Base-by-base conservation (phyloP, 1,140 invertebrate species). In the Lepidurus arcticus region DNA sequence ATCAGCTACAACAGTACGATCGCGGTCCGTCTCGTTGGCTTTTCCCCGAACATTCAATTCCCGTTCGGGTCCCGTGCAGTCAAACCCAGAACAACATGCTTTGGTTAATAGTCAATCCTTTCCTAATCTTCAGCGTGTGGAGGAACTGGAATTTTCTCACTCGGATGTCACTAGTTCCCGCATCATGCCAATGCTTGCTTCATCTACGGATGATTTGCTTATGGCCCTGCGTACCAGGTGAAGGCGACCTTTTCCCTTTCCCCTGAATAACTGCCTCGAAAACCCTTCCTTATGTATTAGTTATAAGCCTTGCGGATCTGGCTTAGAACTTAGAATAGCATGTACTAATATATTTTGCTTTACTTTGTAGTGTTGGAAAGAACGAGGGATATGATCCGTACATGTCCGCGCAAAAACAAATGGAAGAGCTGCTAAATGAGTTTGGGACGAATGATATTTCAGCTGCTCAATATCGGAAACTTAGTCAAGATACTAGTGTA, bases 371-470 rank as follows among this genome's bases (percentile, higher is more conserved):
- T 73, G 45, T 45, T 26, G 78, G 73, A 26, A 75, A 21, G n/a
- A 76, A 65, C 42, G 76, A 75, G 34, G 73, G 16, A 43, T 80
- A 80, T 73, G 76, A 80, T 24, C 79, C 79, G 6, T 80, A 80
- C 42, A 44, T 80, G n/a, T 80, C 79, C 13, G 79, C 79, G 42
- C 74, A 80, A 11, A 76, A 76, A 26, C 79, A 80, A 74, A 80
- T 80, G 79, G 76, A 79, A 43, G 79, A 80, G 34, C 24, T 80
- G 24, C 47, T 80, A 44, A 44, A 78, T 74, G 78, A 78, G n/a
- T 65, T 65, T 16, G 53, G 53, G 21, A 65, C 53, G 53, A 65
- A 65, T 1, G 21, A 16, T 21, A 16, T 9, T 65, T 65, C 53
- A 13, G 21, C 53, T 13, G 7, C 53, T 9, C 21, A 13, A 21